Conservation (phyloP, 2,113 vertebrate genomes). For the Caranx melampygus region DNA sequence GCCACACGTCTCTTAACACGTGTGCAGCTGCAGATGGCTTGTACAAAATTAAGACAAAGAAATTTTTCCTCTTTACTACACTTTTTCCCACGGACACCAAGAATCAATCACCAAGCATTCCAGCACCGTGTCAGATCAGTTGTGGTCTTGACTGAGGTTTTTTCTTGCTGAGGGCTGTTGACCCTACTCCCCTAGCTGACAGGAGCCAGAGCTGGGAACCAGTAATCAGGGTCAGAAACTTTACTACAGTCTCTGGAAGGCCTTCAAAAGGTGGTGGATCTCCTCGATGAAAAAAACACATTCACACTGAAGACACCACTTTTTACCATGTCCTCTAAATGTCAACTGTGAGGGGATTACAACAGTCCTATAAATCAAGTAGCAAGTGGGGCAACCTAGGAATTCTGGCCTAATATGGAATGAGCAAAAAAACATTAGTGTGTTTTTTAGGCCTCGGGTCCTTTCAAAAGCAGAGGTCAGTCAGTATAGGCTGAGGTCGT, state of each 20-base stretch:
- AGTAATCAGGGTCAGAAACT: conserved; percentile 79
- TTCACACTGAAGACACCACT: conserved; percentile 69
- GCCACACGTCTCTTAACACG: conserved; percentile 41
- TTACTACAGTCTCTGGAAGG: conserved; percentile 74
- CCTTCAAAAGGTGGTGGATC: conserved; percentile 77
- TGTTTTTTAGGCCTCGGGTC: conserved; percentile 68
- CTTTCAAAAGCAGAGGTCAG: conserved; percentile 81
- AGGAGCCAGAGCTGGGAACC: conserved; percentile 75
- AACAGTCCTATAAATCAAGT: conserved; percentile 69
- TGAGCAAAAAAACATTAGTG: conserved; percentile 58
- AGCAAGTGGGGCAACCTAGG: conserved; percentile 60
- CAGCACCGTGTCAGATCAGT: conserved; percentile 59
- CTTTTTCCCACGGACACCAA: conserved; percentile 32
- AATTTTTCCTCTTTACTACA: neutral
- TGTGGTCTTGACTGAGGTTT: conserved; percentile 44
- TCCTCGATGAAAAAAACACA: conserved; percentile 70
- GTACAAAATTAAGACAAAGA: conserved; percentile 15
- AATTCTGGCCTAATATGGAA: conserved; percentile 64
- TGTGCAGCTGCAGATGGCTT: conserved; percentile 26
- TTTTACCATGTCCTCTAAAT: conserved; percentile 77
- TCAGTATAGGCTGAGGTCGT: conserved; percentile 81
- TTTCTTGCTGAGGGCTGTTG: conserved; percentile 73
- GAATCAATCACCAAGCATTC: conserved; percentile 62
- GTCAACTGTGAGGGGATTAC: conserved; percentile 72
- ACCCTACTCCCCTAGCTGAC: conserved; percentile 71